phyloP scores from a whole-genome alignment of 2,797 vertebrate genomes.

The Semotilus atromaculatus region DNA sequence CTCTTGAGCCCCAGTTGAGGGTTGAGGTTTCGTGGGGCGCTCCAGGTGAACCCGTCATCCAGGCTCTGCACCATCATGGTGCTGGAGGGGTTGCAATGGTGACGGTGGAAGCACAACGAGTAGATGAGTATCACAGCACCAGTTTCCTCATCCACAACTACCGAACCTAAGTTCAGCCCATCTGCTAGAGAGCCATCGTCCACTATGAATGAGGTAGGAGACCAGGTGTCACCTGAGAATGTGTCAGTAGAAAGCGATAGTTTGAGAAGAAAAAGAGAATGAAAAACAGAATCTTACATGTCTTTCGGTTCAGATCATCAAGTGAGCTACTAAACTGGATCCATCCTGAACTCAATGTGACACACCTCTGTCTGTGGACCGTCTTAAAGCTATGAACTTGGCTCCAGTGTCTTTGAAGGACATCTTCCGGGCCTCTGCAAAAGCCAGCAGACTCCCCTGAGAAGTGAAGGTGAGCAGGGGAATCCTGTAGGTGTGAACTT shows the following conservation, averaged over 20 bases:
- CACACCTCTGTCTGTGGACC: constrained; percentile 84
- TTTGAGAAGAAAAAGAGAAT: not conserved
- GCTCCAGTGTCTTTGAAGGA: constrained; percentile 74
- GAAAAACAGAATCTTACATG: not conserved
- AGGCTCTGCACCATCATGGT: constrained; percentile 85
- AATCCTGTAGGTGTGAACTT: constrained; percentile 84
- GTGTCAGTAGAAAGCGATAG: constrained; percentile 1
- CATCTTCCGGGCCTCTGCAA: constrained; percentile 83
- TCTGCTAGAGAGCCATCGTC: constrained; percentile 77
- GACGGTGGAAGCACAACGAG: constrained; percentile 80
- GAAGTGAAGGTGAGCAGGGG: constrained; percentile 82
- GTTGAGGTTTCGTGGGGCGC: constrained; percentile 81
- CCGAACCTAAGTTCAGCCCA: constrained; percentile 85
- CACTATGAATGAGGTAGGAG: constrained; percentile 81
- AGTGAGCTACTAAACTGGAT: not conserved
- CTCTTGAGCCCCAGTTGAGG: constrained; percentile 76
- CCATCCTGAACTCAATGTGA: not conserved
- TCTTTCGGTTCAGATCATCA: not conserved
- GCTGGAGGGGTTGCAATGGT: constrained; percentile 75
- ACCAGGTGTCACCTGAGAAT: constrained; percentile 83
- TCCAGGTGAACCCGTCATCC: constrained; percentile 87
- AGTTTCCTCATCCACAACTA: constrained; percentile 79
- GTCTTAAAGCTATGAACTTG: constrained; percentile 85
- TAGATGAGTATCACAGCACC: constrained; percentile 83
- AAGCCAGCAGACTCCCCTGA: constrained; percentile 83